Conservation (phyloP, 2,797 vertebrate species). For the Neoniphon sammara region DNA sequence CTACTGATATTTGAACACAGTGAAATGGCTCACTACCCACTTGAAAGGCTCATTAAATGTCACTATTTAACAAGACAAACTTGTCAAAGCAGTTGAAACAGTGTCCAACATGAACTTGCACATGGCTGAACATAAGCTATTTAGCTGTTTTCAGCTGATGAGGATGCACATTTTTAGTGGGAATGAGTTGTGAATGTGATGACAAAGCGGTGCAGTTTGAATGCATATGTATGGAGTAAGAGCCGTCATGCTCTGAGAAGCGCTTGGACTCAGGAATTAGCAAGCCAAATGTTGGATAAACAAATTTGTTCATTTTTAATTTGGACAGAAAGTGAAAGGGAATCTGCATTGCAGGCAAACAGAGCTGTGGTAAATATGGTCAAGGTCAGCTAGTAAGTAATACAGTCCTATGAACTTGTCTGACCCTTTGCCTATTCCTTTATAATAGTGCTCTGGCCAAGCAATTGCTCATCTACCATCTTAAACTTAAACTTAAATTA, state of each 20-base stretch:
- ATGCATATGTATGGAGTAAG: constrained; percentile 24
- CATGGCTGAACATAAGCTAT: constrained; percentile 3
- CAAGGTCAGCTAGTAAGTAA: constrained; percentile 11
- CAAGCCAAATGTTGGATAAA: constrained; percentile 31
- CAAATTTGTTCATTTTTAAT: constrained; percentile 33
- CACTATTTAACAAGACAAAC: constrained; percentile 10
- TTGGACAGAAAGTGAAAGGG: constrained; percentile 23
- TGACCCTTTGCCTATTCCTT: neutral
- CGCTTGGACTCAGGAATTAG: constrained; percentile 31
- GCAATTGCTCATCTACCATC: too few species aligned
- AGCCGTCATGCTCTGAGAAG: neutral
- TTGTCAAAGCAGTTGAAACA: neutral
- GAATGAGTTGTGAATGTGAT: constrained; percentile 24
- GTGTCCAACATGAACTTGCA: neutral
- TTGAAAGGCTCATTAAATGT: constrained; percentile 23
- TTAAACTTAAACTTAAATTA: too few species aligned
- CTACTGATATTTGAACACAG: neutral
- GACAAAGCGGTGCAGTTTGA: constrained; percentile 29
- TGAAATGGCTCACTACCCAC: neutral
- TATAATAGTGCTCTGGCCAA: neutral
- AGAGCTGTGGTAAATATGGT: constrained; percentile 4
- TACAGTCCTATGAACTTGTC: constrained; percentile 14
- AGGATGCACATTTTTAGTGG: constrained; percentile 10
- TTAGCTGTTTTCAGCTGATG: constrained; percentile 18
- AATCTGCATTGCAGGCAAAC: constrained; percentile 11